Conservation (phyloP, 2,797 vertebrate species). For the Pseudomugil tenellus region DNA sequence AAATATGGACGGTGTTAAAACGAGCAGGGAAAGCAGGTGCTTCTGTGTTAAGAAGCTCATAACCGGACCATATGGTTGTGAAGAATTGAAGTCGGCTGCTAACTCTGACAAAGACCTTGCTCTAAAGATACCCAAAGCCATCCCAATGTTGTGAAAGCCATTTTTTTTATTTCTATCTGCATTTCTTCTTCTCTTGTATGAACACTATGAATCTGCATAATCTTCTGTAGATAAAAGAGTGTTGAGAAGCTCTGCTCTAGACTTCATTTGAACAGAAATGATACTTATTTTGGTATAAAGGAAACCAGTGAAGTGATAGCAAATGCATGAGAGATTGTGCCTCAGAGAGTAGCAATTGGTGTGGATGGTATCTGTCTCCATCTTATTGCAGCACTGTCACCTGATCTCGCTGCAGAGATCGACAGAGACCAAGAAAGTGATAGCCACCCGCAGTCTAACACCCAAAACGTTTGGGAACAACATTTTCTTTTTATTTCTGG, state of each 20-base stretch:
- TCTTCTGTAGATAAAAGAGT: constrained; percentile 69
- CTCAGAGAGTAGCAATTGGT: constrained; percentile 25
- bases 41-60: constrained; percentile 61
- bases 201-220: constrained; percentile 73
- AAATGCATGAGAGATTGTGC: constrained; percentile 44
- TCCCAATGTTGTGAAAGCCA: constrained; percentile 44
- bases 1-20: constrained; percentile 76
- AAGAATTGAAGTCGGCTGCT: constrained; percentile 65
- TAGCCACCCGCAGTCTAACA: constrained; percentile 52
- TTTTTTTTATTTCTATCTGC: constrained; percentile 29
- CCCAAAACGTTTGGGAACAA: constrained; percentile 89
- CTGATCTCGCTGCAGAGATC: constrained; percentile 18
- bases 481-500: constrained; percentile 93
- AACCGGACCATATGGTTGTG: constrained; percentile 60
- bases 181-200: constrained; percentile 42
- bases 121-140: constrained; percentile 45
- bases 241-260: constrained; percentile 39
- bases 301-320: constrained; percentile 53
- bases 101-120: constrained; percentile 50
- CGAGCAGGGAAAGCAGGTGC: constrained; percentile 66
- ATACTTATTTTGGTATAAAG: constrained; percentile 53
- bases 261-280: constrained; percentile 75
- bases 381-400: constrained; percentile 11
- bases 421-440: constrained; percentile 53
- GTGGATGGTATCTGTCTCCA: constrained; percentile 22